These are phyloP conservation scores for Cantharis lateralis DNA, from an alignment of 2,888 invertebrate species.

Conservation along the genomic window DNA sequence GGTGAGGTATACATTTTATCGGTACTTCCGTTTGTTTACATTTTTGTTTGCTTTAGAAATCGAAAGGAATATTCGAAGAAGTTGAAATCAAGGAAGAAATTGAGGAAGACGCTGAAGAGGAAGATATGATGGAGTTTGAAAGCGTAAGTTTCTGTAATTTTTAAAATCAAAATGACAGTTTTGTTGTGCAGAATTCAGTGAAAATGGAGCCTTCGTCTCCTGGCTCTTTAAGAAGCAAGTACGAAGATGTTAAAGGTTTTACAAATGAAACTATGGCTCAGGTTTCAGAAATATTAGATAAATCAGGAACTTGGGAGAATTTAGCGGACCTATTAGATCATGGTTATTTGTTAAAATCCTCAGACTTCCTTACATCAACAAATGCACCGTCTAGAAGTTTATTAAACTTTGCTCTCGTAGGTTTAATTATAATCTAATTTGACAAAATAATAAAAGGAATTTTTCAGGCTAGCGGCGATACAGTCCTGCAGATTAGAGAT, in stretches of 20 bases:
- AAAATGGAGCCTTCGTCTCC: constrained; percentile 17
- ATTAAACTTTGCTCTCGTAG: constrained; percentile 61
- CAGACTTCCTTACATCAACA: constrained; percentile 57
- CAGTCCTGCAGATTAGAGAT: constrained; percentile 46
- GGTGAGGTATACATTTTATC: constrained; percentile 46
- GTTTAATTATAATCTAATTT: constrained; percentile 24
- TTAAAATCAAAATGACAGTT: background rate
- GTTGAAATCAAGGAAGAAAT: constrained; percentile 60
- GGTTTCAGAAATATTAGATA: constrained; percentile 61
- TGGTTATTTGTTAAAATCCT: constrained; percentile 54
- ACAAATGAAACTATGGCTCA: constrained; percentile 53
- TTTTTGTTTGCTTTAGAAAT: background rate
- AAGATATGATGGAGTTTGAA: constrained; percentile 44
- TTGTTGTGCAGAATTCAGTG: background rate
- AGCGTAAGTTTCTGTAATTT: constrained; percentile 28
- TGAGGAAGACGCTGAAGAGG: constrained; percentile 46
- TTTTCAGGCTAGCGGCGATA: constrained; percentile 45
- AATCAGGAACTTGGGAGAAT: constrained; percentile 62
- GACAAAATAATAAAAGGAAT: background rate
- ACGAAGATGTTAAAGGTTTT: background rate
- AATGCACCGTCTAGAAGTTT: constrained; percentile 62
- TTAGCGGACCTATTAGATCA: constrained; percentile 62
- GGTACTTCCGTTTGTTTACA: background rate
- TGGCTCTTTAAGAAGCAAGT: background rate
- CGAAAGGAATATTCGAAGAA: constrained; percentile 53